Percentiles rank a stretch among this genome's conserved stretches.
These are phyloP conservation scores for Sander vitreus DNA, from an alignment of 2,113 vertebrate species.

Conservation along the genomic window DNA sequence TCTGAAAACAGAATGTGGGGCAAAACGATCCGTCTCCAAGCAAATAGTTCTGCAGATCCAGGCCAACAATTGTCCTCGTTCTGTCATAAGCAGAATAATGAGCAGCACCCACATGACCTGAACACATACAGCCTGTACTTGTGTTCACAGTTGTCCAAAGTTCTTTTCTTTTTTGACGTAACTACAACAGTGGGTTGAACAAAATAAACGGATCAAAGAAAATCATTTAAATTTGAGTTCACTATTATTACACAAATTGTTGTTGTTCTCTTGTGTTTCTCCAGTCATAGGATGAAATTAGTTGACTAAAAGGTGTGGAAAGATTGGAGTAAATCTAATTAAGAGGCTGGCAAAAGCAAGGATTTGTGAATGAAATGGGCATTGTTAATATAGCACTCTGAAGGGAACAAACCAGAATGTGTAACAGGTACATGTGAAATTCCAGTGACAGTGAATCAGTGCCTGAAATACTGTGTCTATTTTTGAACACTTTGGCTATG, in stretches of 20 bases:
- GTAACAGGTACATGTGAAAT: constrained; percentile 51
- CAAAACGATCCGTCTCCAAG: constrained; percentile 48
- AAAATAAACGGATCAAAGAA: not conserved
- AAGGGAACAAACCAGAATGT: constrained; percentile 34
- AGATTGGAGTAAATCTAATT: not conserved
- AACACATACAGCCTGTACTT: not conserved
- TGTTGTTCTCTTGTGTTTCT: not conserved
- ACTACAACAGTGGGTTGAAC: not conserved
- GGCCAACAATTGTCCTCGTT: constrained; percentile 54
- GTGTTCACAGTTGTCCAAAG: not conserved
- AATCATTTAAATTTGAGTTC: not conserved
- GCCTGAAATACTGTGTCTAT: constrained; percentile 49
- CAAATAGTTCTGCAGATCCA: constrained; percentile 58
- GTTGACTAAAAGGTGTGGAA: not conserved
- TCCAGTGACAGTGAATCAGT: constrained; percentile 53
- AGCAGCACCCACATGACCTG: constrained; percentile 17
- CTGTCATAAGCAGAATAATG: constrained; percentile 38
- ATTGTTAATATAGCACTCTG: not conserved
- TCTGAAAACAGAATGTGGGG: constrained; percentile 56
- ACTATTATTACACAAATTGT: not conserved
- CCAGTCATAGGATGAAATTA: not conserved
- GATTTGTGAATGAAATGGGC: constrained; percentile 26
- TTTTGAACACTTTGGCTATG: constrained; percentile 18
- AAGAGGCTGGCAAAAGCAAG: not conserved
- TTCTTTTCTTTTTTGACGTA: not conserved